phyloP scores from a whole-genome alignment of 2,797 vertebrate genomes.

The Enteromius trimaculatus region DNA sequence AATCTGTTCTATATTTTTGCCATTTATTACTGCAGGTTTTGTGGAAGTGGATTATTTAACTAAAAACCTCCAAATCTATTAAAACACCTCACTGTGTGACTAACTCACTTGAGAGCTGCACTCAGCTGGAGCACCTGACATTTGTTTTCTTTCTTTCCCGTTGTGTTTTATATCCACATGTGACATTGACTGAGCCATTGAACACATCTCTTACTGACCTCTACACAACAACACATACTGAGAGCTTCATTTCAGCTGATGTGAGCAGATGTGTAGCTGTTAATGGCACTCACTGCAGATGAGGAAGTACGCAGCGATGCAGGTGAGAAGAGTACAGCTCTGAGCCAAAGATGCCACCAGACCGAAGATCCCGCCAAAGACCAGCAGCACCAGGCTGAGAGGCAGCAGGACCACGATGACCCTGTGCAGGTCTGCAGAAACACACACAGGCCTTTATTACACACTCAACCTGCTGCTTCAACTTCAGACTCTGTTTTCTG shows the following conservation, averaged over 20 bases:
- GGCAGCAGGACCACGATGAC: constrained; percentile 79
- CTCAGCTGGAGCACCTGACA: not conserved
- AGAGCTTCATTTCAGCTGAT: not conserved
- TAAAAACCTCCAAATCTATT: not conserved
- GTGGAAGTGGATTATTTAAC: not conserved
- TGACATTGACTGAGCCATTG: not conserved
- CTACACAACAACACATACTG: not conserved
- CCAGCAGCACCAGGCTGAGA: constrained; percentile 78
- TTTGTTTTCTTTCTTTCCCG: not conserved
- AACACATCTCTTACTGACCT: not conserved
- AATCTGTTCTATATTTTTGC: not conserved
- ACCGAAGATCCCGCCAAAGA: constrained; percentile 80
- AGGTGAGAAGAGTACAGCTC: constrained; percentile 72
- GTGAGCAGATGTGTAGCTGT: not conserved
- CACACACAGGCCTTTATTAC: not conserved
- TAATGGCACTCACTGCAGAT: constrained; percentile 78
- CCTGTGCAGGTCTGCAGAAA: constrained; percentile 74
- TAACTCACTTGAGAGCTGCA: not conserved
- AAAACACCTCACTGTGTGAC: not conserved
- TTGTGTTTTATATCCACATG: constrained; percentile 9
- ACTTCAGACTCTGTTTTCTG: not conserved
- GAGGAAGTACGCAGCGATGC: constrained; percentile 77
- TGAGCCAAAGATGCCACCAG: constrained; percentile 79
- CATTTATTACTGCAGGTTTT: not conserved
- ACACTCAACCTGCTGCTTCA: not conserved